Base-by-base conservation (phyloP, 2,888 invertebrate species). In the Andrena marginata region DNA sequence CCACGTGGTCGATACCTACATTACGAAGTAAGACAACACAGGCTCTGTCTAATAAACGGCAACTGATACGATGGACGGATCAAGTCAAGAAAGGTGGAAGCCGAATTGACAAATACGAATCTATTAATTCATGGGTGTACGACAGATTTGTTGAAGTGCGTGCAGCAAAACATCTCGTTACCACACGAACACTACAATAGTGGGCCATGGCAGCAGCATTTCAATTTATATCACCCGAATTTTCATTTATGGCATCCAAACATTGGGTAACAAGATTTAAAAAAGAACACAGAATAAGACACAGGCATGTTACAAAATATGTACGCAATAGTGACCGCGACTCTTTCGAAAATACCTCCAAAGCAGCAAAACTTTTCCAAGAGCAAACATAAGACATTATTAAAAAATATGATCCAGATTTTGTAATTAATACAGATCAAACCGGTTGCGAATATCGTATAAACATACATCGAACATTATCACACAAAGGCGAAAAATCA, bases 161-260 rank as follows among this genome's bases (percentile, higher is more conserved):
- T 67, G 67, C 78, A 67, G 73, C 80, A 75, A 80, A 76, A 77
- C 79, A 79, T 70, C 67, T 69, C 23, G 70, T 84, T 63, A 77
- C 54, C 56, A 80, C 80, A 71, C 78, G 78, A 81, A 77, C 75
- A 54, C 74, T 85, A 72, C 84, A 84, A 74, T 74, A 84, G 76
- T 85, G 82, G 79, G 82, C 82, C 65, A 85, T 79, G 84, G 84
- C 77, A 59, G 82, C 85, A 77, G 65, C 80, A 77, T 81, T 77
- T 78, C 85, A 84, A 76, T 84, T 84, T 70, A 82, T 77, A 80
- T 80, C 82, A 63, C 80, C 77, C 76, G 80, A 76, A 77, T 85
- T 87, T 84, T 76, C 81, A 80, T 84, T 85, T 76, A 71, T 76
- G 68, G 84, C 86, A 74, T 72, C 77, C 23, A 48, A 77, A 20